Evolutionary conservation across 2,113 vertebrate genomes (phyloP).

Genomic region (Galbula dea): DNA sequence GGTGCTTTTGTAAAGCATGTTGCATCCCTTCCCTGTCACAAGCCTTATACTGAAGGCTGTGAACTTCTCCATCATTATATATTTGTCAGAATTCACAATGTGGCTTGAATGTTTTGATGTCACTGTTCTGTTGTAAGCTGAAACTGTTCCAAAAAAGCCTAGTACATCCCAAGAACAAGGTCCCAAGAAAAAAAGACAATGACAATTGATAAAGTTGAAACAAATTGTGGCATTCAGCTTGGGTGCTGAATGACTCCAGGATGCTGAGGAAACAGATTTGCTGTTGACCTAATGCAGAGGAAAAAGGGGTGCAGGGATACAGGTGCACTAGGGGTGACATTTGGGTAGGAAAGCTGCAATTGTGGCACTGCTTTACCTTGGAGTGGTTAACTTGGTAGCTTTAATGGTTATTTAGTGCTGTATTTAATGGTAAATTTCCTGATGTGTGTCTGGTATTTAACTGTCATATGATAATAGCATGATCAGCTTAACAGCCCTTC

Average conservation of each 20-base stretch:
- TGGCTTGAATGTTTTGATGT: neutral
- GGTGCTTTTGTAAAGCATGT: neutral
- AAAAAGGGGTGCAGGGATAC: neutral
- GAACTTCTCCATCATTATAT: too few species aligned
- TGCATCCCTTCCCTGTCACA: neutral
- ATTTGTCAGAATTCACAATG: neutral
- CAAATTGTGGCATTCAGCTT: neutral
- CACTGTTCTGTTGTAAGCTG: neutral
- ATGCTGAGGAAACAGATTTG: neutral
- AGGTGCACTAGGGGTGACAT: neutral
- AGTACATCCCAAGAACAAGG: neutral
- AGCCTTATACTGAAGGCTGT: neutral
- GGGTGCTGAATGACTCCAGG: neutral
- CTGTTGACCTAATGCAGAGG: neutral
- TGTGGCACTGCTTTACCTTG: neutral
- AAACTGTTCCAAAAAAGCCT: neutral
- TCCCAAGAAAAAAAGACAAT: neutral
- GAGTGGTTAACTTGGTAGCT: neutral
- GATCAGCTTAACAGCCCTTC: neutral
- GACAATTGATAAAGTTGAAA: neutral
- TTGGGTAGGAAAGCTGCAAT: neutral
- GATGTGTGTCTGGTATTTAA: neutral
- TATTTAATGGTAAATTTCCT: neutral
- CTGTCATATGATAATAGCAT: neutral
- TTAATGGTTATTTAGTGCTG: neutral